phyloP scores from a whole-genome alignment of 53 echinoderm and acorn worm species.

The Temnopleurus reevesii region DNA sequence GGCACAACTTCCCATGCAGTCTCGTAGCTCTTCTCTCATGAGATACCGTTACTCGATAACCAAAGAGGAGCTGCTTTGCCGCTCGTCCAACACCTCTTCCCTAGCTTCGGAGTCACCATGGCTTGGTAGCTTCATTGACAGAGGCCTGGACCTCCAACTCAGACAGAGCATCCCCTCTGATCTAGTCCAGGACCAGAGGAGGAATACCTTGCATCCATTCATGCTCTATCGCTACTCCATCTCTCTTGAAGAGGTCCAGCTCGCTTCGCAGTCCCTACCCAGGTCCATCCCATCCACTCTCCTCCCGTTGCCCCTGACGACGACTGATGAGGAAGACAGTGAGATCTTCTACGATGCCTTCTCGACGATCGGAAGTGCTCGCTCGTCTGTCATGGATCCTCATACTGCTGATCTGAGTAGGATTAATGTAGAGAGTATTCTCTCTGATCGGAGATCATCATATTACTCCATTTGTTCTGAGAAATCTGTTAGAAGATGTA shows the following conservation, averaged over 20 bases:
- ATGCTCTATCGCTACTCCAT: slow-evolving; percentile 63
- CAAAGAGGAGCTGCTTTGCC: slow-evolving; percentile 45
- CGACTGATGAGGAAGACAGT: slow-evolving; percentile 26
- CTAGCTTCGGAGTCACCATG: slow-evolving; percentile 13
- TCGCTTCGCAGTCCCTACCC: not conserved
- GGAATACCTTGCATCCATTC: not conserved
- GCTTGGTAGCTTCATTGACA: not conserved
- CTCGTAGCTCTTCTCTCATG: not conserved
- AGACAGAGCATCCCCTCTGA: not conserved
- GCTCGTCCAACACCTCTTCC: slow-evolving; percentile 49
- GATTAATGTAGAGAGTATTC: not conserved
- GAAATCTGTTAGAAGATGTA: slow-evolving; percentile 30
- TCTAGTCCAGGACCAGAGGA: not conserved
- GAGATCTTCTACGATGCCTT: slow-evolving; percentile 50
- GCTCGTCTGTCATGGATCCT: slow-evolving; percentile 26
- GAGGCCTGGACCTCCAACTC: not conserved
- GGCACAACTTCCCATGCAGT: not conserved
- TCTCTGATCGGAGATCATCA: not conserved
- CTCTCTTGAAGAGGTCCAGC: slow-evolving; percentile 48
- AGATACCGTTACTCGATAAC: slow-evolving; percentile 34
- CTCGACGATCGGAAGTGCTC: slow-evolving; percentile 21
- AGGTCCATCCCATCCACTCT: not conserved
- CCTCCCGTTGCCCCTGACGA: not conserved
- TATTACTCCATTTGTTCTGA: slow-evolving; percentile 6
- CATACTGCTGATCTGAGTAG: not conserved